These are phyloP conservation scores for Scaptomyza tumidula DNA, from an alignment of 2,888 invertebrate genomes.

Conservation along the genomic window DNA sequence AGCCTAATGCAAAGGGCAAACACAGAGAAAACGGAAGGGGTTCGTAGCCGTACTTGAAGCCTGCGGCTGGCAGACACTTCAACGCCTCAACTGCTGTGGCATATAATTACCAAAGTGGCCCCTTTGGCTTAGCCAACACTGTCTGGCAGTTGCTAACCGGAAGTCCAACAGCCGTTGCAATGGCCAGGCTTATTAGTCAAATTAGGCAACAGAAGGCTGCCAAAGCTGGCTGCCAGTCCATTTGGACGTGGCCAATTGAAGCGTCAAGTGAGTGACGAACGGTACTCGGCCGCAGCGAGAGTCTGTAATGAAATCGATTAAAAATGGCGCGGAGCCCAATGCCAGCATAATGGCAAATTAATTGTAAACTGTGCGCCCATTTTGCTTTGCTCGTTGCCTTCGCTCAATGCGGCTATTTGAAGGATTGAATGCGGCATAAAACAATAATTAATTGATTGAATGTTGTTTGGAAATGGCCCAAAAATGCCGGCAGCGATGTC, in stretches of 20 bases:
- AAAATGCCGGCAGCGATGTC: constrained; percentile 20
- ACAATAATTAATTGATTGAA: constrained; percentile 81
- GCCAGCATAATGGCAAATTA: constrained; percentile 71
- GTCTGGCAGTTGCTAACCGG: constrained; percentile 39
- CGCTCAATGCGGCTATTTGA: constrained; percentile 53
- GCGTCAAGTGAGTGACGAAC: constrained; percentile 77
- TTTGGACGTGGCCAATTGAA: constrained; percentile 73
- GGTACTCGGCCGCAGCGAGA: constrained; percentile 42
- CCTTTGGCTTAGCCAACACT: constrained; percentile 44
- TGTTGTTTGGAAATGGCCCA: constrained; percentile 46
- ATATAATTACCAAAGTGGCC: constrained; percentile 78
- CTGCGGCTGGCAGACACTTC: constrained; percentile 51
- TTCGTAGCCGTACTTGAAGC: constrained; percentile 25
- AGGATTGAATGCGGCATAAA: constrained; percentile 71
- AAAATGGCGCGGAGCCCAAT: constrained; percentile 49
- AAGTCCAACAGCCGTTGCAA: constrained; percentile 78
- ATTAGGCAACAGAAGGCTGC: constrained; percentile 57
- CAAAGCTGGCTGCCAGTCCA: constrained; percentile 54
- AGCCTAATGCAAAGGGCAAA: constrained; percentile 16
- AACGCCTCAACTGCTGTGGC: constrained; percentile 61
- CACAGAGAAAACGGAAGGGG: constrained; percentile 1
- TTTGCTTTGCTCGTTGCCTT: constrained; percentile 74
- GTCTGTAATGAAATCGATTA: constrained; percentile 76
- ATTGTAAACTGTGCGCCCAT: constrained; percentile 75
- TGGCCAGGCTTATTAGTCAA: constrained; percentile 76